phyloP scores from a whole-genome alignment of 2,797 vertebrate species.

The Sebastes aleutianus region DNA sequence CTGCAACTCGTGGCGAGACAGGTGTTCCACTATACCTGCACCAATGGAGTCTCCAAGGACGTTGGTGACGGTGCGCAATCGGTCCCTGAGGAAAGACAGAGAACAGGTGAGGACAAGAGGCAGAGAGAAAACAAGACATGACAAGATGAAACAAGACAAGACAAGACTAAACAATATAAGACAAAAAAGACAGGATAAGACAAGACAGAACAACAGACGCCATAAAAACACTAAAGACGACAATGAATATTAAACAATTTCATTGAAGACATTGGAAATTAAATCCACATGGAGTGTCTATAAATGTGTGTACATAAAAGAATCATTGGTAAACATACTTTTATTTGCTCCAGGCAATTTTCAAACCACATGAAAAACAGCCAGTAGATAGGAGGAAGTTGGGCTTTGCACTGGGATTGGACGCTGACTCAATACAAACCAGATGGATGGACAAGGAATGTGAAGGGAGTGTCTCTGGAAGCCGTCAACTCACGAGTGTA shows the following conservation, averaged over 20 bases:
- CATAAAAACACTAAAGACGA: no score
- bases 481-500: background rate
- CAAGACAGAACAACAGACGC: background rate
- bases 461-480: conserved; percentile 34
- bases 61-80: conserved; percentile 93
- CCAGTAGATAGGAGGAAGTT: background rate
- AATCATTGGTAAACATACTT: background rate
- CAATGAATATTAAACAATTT: background rate
- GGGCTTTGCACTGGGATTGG: conserved; percentile 9
- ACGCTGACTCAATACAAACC: conserved; percentile 52
- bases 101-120: background rate
- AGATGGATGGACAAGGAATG: conserved; percentile 59
- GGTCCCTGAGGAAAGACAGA: conserved; percentile 82
- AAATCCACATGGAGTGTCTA: background rate
- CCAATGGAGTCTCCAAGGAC: conserved; percentile 96
- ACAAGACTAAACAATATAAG: background rate
- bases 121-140: background rate
- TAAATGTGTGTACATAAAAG: background rate
- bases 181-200: background rate
- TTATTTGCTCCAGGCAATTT: background rate
- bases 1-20: conserved; percentile 91
- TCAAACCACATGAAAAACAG: conserved; percentile 6
- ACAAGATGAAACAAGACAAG: background rate
- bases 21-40: conserved; percentile 93
- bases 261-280: background rate